These are phyloP conservation scores for Eulithis testata DNA, from an alignment of 2,888 invertebrate species.

Conservation along the genomic window DNA sequence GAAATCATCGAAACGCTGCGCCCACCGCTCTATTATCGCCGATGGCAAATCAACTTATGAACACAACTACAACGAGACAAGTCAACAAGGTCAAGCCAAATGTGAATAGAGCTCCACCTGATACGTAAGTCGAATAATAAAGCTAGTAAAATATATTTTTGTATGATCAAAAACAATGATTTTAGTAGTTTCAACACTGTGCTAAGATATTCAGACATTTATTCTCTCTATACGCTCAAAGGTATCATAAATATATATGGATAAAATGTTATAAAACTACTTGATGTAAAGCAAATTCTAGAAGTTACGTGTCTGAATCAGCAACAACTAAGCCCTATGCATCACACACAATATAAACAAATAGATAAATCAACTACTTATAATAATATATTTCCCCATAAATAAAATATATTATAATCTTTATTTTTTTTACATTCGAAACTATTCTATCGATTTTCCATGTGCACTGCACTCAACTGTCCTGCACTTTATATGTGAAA, in stretches of 20 bases:
- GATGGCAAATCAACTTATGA: conserved; percentile 88
- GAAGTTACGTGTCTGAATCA: conserved; percentile 11
- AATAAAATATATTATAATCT: conserved; percentile 46
- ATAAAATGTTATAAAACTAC: conserved; percentile 4
- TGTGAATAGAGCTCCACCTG: conserved; percentile 90
- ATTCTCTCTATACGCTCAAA: background rate
- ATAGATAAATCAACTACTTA: background rate
- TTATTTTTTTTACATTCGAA: conserved; percentile 36
- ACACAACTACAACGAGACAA: conserved; percentile 91
- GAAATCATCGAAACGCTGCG: conserved; percentile 90
- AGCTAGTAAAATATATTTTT: background rate
- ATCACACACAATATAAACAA: conserved; percentile 5
- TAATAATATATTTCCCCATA: conserved; percentile 35
- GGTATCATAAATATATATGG: background rate
- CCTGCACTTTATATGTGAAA: conserved; percentile 40
- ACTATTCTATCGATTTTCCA: conserved; percentile 43
- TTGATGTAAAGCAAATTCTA: conserved; percentile 3
- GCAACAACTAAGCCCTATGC: conserved; percentile 9
- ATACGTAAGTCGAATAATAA: conserved; percentile 83
- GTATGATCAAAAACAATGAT: background rate
- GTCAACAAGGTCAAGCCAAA: conserved; percentile 96
- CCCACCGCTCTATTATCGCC: conserved; percentile 87
- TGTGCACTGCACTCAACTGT: conserved; percentile 52
- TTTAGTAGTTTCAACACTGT: conserved; percentile 15
- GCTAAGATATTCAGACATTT: conserved; percentile 2